Percentiles rank a stretch among this genome's conserved stretches.
Evolutionary conservation across 2,797 vertebrate genomes (phyloP).

Genomic region (Lithobates sylvaticus): DNA sequence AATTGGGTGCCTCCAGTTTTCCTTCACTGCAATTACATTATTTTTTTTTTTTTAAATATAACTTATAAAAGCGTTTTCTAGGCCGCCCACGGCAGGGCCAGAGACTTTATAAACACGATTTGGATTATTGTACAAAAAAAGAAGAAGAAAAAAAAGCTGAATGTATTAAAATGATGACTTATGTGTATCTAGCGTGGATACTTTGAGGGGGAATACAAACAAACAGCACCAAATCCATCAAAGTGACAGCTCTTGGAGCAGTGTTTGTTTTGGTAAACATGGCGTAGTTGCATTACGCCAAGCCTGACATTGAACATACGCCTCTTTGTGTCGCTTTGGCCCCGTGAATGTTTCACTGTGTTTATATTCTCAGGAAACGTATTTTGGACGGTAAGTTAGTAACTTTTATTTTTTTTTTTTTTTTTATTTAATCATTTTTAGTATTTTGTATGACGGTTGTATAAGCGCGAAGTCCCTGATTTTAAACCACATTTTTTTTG

Average conservation of each 20-base stretch:
- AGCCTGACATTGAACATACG: conserved; percentile 43
- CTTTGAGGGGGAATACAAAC: conserved; percentile 33
- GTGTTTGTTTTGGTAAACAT: conserved; percentile 51
- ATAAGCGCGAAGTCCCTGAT: background rate
- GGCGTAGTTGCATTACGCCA: conserved; percentile 9
- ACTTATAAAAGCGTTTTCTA: background rate
- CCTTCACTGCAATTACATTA: background rate
- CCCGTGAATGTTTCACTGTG: conserved; percentile 44
- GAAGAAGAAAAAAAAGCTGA: background rate
- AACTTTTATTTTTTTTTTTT: background rate
- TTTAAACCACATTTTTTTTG: background rate
- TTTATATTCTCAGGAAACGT: conserved; percentile 34
- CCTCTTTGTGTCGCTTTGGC: conserved; percentile 32
- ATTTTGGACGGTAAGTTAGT: conserved; percentile 35
- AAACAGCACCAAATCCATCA: conserved; percentile 51
- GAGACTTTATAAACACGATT: background rate
- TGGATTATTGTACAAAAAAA: background rate
- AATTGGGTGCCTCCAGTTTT: background rate
- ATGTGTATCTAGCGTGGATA: conserved; percentile 8
- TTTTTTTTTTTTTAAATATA: too few species aligned
- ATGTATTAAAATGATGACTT: conserved; percentile 13
- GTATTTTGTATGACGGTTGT: background rate
- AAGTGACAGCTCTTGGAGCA: conserved; percentile 37
- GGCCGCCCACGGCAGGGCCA: background rate
- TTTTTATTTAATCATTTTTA: conserved; percentile 14